Evolutionary conservation across 2,113 vertebrate genomes (phyloP), one percentile per base, ranked within the genome.

Genomic region (Cyprinodon variegatus): DNA sequence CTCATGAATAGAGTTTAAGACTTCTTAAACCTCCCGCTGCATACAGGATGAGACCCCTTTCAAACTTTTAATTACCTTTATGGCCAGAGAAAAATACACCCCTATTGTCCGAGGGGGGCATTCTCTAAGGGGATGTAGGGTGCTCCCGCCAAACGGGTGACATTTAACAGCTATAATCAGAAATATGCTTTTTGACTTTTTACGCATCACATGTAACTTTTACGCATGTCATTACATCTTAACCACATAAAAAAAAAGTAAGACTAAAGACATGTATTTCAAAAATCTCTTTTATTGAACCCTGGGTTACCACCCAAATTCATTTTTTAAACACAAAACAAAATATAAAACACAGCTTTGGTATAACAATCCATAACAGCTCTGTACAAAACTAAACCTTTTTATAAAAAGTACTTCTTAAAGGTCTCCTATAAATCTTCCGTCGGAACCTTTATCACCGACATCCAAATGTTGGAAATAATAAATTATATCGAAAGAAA

Each of bases 351-450:
- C 91, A 96, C 86, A 94, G 93, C 96, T 97, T 97, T 97, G 96
- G 96, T 95, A 94, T 96, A 90, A 95, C 94, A 95, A 91, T 91
- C 90, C 86, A 77, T 91, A 90, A 95, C 91, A 94, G 91, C 93
- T 91, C 78, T 93, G 94, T 96, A 97, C 96, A 96, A 96, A 96
- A 96, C 95, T 96, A 96, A 93, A 94, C 70, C 85, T 89, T 92
- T 92, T 91, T 65, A 90, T 91, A 94, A 95, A 94, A 92, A 93
- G 93, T 94, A 92, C 91, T 93, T 92, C 82, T 88, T 88, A 78
- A 91, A 92, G 62, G 67, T 61, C 50, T 10, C 83, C 79, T 91
- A 93, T 88, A 92, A 91, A 94, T 92, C 89, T 93, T 94, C 77
- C 80, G 91, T 90, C 91, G 96, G 88, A 90, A 93, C 92, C 90